Evolutionary conservation across 2,113 vertebrate genomes (phyloP).

Genomic region (Suncus etruscus): DNA sequence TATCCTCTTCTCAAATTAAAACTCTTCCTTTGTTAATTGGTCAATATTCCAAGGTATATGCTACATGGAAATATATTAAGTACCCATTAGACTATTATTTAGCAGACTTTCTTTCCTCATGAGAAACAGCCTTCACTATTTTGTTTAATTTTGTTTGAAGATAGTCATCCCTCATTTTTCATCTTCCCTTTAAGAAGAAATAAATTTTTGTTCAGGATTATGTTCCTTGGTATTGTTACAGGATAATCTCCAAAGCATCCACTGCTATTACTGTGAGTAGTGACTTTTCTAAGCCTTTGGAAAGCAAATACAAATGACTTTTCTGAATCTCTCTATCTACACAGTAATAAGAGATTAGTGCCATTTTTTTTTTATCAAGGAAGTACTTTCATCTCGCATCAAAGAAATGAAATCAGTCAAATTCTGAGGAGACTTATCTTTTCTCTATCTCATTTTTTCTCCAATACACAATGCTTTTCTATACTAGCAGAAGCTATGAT

Average conservation of each 20-base stretch:
- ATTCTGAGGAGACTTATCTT: constrained; percentile 62
- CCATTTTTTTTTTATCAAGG: constrained; percentile 70
- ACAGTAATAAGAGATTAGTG: constrained; percentile 68
- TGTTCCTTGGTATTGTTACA: background rate
- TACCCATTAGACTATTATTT: background rate
- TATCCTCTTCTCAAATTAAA: background rate
- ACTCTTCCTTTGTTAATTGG: background rate
- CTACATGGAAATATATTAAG: background rate
- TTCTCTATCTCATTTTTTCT: constrained; percentile 57
- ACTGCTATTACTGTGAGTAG: background rate
- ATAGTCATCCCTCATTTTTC: constrained; percentile 28
- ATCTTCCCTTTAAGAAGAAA: constrained; percentile 41
- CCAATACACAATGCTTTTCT: constrained; percentile 15
- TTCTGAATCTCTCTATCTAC: constrained; percentile 65
- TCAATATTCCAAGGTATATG: background rate
- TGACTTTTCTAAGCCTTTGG: constrained; percentile 71
- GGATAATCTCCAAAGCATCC: constrained; percentile 44
- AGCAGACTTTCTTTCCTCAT: background rate
- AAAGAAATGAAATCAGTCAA: constrained; percentile 81
- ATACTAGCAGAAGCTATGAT: constrained; percentile 34
- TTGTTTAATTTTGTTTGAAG: background rate
- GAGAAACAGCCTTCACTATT: background rate
- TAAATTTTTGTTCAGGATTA: constrained; percentile 5
- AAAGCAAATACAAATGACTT: constrained; percentile 73
- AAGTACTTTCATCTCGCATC: constrained; percentile 82